Evolutionary conservation across 2,113 vertebrate genomes (phyloP), one percentile per base, ranked within the genome.

Genomic region (Cololabis saira): DNA sequence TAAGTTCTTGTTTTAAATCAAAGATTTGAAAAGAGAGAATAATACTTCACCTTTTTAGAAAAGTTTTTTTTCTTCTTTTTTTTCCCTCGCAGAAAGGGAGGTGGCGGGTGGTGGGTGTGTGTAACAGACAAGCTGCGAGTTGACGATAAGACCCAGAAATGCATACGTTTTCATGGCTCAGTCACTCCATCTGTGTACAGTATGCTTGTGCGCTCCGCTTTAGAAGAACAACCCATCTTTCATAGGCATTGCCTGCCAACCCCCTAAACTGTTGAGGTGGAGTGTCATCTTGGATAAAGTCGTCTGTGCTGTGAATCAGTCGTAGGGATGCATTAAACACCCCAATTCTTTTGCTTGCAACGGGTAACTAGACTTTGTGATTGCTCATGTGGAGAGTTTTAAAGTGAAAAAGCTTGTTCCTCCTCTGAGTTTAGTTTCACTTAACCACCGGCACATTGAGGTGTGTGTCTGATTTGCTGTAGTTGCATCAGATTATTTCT

Each of bases 401-500:
- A 82, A 88, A 90, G 90, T 91, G 83, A 81, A 90, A 90, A 92
- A 71, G 67, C 87, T 72, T 91, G 89, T 91, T 83, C 76, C 66
- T 84, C 37, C 24, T 61, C 58, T 5, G 17, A 30, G 70, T 68
- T 77, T 71, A 61, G 61, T 84, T 82, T 80, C 62, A 65, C 65
- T 69, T 65, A n/a, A 2, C 70, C 60, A 12, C 67, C 4, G 5
- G 50, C 67, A 75, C 71, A 76, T 69, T 70, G 30, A 61, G 64
- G 57, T 61, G 30, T 61, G 30, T 16, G 63, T 83, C 56, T 71
- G 77, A 81, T 76, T 27, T 71, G 67, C 72, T 65, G 58, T 45
- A 16, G 45, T 15, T 62, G n/a, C 42, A 0, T 43, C 3, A 4
- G 19, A 62, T 74, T 57, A 27, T 21, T 17, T 37, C 33, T 37